Conservation (phyloP, 92 coral and sea anemone genomes). For the Meandrina meandrites region DNA sequence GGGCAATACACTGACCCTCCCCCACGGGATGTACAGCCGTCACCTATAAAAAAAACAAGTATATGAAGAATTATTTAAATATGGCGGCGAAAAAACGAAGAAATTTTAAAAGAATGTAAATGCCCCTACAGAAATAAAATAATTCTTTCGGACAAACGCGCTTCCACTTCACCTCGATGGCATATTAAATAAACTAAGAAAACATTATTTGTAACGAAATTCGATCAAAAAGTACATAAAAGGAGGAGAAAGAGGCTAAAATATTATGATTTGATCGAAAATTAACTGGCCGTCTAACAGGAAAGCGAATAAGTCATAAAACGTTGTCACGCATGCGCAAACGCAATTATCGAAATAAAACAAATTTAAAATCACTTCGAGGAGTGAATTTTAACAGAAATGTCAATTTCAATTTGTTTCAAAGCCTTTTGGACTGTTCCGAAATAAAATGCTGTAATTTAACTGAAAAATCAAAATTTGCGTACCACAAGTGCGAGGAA, state of each 20-base stretch:
- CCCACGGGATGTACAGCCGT: slow-evolving; percentile 74
- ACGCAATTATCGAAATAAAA: not conserved
- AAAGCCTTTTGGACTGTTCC: too few relatives aligned
- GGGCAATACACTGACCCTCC: slow-evolving; percentile 77
- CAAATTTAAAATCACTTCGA: not conserved
- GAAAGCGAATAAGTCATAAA: not conserved
- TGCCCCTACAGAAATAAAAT: too few relatives aligned
- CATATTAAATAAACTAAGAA: not conserved
- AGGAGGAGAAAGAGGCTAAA: not conserved
- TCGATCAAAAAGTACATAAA: not conserved
- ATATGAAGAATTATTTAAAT: not conserved
- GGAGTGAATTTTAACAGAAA: not conserved
- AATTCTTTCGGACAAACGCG: too few relatives aligned
- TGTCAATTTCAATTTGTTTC: not conserved
- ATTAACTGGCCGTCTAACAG: not conserved
- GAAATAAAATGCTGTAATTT: not conserved
- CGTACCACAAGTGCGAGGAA: not conserved
- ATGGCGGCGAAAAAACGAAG: not conserved
- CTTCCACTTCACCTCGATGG: too few relatives aligned
- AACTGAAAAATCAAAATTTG: not conserved
- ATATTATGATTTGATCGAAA: not conserved
- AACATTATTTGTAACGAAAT: not conserved
- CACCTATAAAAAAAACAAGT: slow-evolving; percentile 42
- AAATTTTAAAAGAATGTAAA: not conserved
- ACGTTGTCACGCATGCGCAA: slow-evolving; percentile 10